Conservation (phyloP, 2,113 vertebrate species). For the Acanthochromis polyacanthus region DNA sequence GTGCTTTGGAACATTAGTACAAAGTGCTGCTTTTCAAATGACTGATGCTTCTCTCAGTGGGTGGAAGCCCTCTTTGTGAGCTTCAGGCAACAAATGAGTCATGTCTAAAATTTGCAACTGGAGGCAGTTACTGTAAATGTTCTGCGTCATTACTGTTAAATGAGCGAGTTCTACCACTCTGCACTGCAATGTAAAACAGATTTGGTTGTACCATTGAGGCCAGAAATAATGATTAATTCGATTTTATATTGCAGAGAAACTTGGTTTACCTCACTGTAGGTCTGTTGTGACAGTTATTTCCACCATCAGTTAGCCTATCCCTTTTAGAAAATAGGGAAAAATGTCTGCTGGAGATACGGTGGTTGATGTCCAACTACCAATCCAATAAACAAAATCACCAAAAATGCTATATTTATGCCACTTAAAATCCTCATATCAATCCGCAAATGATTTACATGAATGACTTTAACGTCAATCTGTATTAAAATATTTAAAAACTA, state of each 20-base stretch:
- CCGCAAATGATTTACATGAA: too few relatives aligned
- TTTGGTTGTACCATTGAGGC: too few relatives aligned
- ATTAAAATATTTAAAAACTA: too few relatives aligned
- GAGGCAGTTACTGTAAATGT: not conserved
- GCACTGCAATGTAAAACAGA: not conserved
- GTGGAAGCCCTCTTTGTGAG: not conserved
- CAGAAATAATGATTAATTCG: not conserved
- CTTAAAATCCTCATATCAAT: too few relatives aligned
- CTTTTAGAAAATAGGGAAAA: not conserved
- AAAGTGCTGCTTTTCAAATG: not conserved
- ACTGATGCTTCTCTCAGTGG: not conserved
- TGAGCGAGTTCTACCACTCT: too few relatives aligned
- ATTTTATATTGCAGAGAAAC: not conserved
- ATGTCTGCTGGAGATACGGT: too few relatives aligned
- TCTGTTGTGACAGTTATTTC: not conserved
- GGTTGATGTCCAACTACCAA: too few relatives aligned
- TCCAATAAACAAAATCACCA: too few relatives aligned
- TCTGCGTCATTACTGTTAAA: constrained; percentile 8
- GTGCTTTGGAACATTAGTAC: not conserved
- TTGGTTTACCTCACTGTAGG: not conserved
- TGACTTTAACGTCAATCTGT: too few relatives aligned
- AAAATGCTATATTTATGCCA: too few relatives aligned
- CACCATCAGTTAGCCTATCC: not conserved
- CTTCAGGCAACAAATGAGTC: not conserved
- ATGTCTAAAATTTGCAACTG: not conserved